phyloP scores from a whole-genome alignment of 2,888 invertebrate genomes.

The Lepidochitona cinerea region DNA sequence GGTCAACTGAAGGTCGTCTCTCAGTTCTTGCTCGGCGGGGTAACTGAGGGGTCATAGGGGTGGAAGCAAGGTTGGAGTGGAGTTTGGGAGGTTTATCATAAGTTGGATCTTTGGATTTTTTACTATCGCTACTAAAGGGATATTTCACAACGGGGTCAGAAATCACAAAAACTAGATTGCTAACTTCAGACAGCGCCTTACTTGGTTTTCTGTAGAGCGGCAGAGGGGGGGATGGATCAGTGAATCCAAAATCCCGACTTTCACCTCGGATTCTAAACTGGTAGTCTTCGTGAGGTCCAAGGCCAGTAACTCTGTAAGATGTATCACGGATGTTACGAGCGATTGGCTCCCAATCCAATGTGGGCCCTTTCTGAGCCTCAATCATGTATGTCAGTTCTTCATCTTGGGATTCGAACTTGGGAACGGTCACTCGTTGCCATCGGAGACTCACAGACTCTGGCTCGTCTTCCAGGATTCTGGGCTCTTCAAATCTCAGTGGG shows the following conservation, averaged over 20 bases:
- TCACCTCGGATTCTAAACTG: constrained; percentile 94
- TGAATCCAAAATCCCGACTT: constrained; percentile 90
- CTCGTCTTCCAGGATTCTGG: constrained; percentile 54
- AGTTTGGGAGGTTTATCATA: background rate
- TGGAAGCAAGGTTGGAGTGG: too few species aligned
- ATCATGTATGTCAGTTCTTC: constrained; percentile 58
- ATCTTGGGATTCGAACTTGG: constrained; percentile 28
- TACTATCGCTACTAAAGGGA: background rate
- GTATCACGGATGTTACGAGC: constrained; percentile 16
- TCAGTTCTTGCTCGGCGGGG: too few species aligned
- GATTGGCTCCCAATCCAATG: constrained; percentile 93
- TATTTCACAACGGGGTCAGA: background rate
- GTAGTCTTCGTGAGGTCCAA: constrained; percentile 94
- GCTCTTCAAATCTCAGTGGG: constrained; percentile 36
- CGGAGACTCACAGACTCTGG: constrained; percentile 49
- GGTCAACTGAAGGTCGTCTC: background rate
- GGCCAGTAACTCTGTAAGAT: constrained; percentile 21
- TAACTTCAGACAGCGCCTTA: constrained; percentile 31
- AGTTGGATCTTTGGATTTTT: background rate
- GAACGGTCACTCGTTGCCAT: constrained; percentile 52
- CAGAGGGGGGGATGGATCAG: constrained; percentile 94
- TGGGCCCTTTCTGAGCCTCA: constrained; percentile 80
- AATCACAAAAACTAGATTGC: background rate
- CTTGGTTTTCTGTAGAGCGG: constrained; percentile 60
- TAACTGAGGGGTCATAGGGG: too few species aligned